Percentiles rank a stretch among this genome's conserved stretches.
Conservation (phyloP, 2,888 invertebrate species). For the Automeris io region DNA sequence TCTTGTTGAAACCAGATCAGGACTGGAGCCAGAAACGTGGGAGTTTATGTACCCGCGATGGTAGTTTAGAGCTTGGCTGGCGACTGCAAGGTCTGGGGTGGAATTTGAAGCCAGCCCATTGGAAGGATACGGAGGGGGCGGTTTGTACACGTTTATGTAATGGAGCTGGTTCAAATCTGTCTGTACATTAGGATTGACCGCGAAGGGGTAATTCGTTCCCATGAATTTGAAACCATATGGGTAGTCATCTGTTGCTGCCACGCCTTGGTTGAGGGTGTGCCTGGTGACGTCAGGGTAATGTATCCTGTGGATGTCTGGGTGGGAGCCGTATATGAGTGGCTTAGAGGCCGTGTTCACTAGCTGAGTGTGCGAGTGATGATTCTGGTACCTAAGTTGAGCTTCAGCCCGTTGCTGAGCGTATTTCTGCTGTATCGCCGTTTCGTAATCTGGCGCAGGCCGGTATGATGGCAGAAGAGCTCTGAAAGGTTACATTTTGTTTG, state of each 20-base stretch:
- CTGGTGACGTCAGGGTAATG: conserved; percentile 81
- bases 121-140: conserved; percentile 90
- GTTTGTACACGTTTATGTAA: conserved; percentile 84
- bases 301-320: conserved; percentile 84
- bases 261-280: conserved; percentile 57
- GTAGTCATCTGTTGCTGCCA: conserved; percentile 47
- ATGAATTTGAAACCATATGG: conserved; percentile 51
- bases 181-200: conserved; percentile 56
- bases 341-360: conserved; percentile 33
- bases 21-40: conserved; percentile 85
- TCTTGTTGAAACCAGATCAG: conserved; percentile 85
- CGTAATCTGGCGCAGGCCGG: conserved; percentile 95
- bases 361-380: conserved; percentile 45
- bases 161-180: conserved; percentile 71
- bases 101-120: conserved; percentile 88
- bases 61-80: conserved; percentile 77
- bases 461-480: conserved; percentile 89
- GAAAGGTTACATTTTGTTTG: conserved; percentile 21
- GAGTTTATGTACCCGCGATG: conserved; percentile 65
- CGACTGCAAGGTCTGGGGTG: conserved; percentile 88
- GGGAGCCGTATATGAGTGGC: conserved; percentile 80
- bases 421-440: conserved; percentile 93
- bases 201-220: conserved; percentile 55
- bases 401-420: conserved; percentile 76
- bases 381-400: conserved; percentile 56